A percentile compares a stretch with the other conserved stretches of the same genome.
phyloP scores from a whole-genome alignment of 2,888 invertebrate species.

The Eustalomyia histrio region DNA sequence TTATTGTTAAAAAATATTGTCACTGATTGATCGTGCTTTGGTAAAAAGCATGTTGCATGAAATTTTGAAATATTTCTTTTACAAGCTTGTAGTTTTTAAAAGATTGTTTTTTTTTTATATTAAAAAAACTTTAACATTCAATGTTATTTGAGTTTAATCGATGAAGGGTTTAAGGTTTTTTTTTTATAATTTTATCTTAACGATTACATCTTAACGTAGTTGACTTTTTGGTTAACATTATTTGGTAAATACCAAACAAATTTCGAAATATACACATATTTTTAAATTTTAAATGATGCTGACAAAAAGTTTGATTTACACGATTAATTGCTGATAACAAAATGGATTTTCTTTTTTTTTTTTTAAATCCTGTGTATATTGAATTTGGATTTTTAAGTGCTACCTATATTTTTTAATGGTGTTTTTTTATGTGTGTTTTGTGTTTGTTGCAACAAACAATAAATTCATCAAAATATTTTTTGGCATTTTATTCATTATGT shows the following conservation, averaged over 20 bases:
- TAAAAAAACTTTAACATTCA: constrained; percentile 13
- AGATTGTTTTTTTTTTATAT: constrained; percentile 23
- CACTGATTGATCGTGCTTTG: constrained; percentile 75
- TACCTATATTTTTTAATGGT: constrained; percentile 29
- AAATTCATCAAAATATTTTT: constrained; percentile 52
- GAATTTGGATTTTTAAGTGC: constrained; percentile 13
- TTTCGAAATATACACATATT: constrained; percentile 47
- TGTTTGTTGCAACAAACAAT: constrained; percentile 43
- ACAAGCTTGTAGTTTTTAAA: constrained; percentile 12
- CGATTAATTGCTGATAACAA: constrained; percentile 78
- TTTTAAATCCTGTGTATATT: constrained; percentile 14
- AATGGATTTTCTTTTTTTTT: constrained; percentile 20
- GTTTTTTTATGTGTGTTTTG: background rate
- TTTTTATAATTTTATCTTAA: constrained; percentile 52
- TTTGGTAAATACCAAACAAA: constrained; percentile 37
- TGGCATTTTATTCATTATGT: constrained; percentile 46
- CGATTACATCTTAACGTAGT: constrained; percentile 53
- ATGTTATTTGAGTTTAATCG: constrained; percentile 24
- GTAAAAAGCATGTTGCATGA: constrained; percentile 54
- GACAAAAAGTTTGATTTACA: constrained; percentile 78
- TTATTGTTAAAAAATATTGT: constrained; percentile 65
- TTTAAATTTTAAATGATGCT: constrained; percentile 73
- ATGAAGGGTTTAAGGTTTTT: constrained; percentile 49
- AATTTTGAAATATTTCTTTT: constrained; percentile 39
- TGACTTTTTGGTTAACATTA: constrained; percentile 32